These are phyloP conservation scores for Boulengeromyrus knoepffleri DNA, from an alignment of 2,113 vertebrate species.

Conservation along the genomic window DNA sequence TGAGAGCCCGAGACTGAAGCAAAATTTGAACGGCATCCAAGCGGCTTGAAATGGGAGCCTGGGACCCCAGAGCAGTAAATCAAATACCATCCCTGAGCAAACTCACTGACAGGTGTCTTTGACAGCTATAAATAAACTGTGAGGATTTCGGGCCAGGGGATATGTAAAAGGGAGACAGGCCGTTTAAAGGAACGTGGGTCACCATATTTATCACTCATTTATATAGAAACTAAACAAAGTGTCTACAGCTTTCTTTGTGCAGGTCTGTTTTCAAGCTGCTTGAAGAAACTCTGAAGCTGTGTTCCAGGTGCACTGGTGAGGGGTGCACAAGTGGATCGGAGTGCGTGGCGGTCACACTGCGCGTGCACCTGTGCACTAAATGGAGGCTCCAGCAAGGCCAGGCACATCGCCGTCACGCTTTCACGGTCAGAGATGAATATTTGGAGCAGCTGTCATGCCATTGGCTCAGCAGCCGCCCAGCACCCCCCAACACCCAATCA, in stretches of 20 bases:
- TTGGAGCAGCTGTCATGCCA: neutral
- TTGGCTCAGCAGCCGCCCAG: neutral
- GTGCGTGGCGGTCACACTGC: neutral
- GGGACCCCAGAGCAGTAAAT: slow-evolving; percentile 33
- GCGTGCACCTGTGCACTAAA: neutral
- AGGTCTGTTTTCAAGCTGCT: neutral
- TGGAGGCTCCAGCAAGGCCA: neutral
- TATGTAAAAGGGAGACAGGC: neutral
- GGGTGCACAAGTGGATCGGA: neutral
- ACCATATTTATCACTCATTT: neutral
- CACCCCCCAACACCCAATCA: neutral
- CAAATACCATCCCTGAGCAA: slow-evolving; percentile 25
- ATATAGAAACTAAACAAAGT: neutral
- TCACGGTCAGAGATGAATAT: neutral
- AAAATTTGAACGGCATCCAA: slow-evolving; percentile 39
- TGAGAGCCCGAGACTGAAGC: slow-evolving; percentile 43
- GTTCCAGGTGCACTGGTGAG: neutral
- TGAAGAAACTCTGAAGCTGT: neutral
- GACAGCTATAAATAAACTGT: slow-evolving; percentile 11
- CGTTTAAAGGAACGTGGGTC: neutral
- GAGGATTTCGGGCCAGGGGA: neutral
- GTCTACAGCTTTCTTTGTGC: neutral
- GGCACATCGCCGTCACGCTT: neutral
- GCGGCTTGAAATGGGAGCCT: slow-evolving; percentile 40
- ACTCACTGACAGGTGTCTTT: slow-evolving; percentile 1